Percentiles rank a stretch among this genome's conserved stretches.
phyloP scores from a whole-genome alignment of 1,140 invertebrate species.

The Drosophila repletoides region DNA sequence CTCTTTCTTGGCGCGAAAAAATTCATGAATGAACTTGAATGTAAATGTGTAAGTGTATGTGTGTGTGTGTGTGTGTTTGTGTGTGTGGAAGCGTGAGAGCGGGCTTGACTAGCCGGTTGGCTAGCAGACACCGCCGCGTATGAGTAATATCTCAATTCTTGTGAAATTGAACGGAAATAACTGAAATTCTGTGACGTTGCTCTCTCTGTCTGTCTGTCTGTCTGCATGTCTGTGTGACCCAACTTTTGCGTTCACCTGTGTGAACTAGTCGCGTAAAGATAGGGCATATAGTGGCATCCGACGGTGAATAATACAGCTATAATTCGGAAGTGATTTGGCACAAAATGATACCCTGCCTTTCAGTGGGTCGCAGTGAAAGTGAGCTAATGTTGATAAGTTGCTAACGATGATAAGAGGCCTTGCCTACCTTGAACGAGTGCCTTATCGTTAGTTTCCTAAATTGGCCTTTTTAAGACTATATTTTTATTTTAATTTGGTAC shows the following conservation, averaged over 20 bases:
- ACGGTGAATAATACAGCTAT: neutral
- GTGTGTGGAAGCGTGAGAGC: constrained; percentile 26
- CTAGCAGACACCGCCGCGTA: constrained; percentile 48
- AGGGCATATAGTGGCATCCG: neutral
- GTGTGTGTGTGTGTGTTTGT: neutral
- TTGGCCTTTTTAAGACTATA: neutral
- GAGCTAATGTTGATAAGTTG: neutral
- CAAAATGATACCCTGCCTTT: too few relatives aligned
- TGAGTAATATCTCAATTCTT: constrained; percentile 76
- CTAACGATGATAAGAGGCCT: neutral
- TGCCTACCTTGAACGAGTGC: neutral
- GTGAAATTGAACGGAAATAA: constrained; percentile 81
- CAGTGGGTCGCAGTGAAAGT: constrained; percentile 11
- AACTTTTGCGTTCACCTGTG: too few relatives aligned
- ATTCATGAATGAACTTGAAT: constrained; percentile 54
- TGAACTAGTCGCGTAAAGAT: neutral
- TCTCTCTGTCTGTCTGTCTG: neutral
- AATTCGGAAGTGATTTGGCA: constrained; percentile 16
- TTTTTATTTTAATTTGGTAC: neutral
- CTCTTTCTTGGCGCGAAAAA: constrained; percentile 6
- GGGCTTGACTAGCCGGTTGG: constrained; percentile 24
- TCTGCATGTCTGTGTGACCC: neutral
- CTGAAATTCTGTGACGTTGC: constrained; percentile 59
- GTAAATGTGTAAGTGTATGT: neutral
- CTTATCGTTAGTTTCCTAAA: neutral